Percentiles rank a stretch among this genome's conserved stretches.
Conservation (phyloP, 2,797 vertebrate genomes). For the Hemitrygon akajei region DNA sequence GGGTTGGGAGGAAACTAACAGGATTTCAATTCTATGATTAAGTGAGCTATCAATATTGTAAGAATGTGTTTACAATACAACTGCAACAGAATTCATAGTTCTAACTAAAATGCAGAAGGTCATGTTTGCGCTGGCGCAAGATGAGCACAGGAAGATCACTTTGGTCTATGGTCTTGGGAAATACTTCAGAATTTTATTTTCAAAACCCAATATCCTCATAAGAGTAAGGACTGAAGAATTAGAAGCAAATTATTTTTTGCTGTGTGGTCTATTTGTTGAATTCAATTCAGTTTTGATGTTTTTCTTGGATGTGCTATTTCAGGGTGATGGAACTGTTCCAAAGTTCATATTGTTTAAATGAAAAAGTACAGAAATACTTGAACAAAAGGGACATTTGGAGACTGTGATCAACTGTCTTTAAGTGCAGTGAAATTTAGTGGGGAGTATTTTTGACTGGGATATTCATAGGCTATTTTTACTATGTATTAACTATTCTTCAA, state of each 20-base stretch:
- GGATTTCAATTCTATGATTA: not conserved
- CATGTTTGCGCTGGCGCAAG: no score
- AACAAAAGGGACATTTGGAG: not conserved
- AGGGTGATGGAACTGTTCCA: not conserved
- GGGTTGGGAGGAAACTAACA: not conserved
- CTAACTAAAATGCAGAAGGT: not conserved
- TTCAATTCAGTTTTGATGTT: not conserved
- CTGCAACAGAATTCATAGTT: not conserved
- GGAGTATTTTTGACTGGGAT: not conserved
- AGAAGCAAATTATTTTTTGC: slow-evolving; percentile 13
- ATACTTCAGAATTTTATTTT: not conserved
- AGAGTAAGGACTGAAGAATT: not conserved
- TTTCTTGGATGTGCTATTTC: not conserved
- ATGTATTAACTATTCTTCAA: not conserved
- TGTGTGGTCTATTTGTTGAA: not conserved
- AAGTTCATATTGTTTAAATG: not conserved
- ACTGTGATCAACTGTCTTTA: slow-evolving; percentile 5
- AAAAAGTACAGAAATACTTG: not conserved
- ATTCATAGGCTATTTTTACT: not conserved
- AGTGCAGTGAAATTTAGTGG: not conserved
- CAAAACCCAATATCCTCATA: not conserved
- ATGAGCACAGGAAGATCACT: not conserved
- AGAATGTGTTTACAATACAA: not conserved
- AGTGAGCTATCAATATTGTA: not conserved
- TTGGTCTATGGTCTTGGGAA: not conserved